A percentile compares a stretch with the other conserved stretches of the same genome.
Conservation (phyloP, 2,797 vertebrate species). For the Urocyon cinereoargenteus region DNA sequence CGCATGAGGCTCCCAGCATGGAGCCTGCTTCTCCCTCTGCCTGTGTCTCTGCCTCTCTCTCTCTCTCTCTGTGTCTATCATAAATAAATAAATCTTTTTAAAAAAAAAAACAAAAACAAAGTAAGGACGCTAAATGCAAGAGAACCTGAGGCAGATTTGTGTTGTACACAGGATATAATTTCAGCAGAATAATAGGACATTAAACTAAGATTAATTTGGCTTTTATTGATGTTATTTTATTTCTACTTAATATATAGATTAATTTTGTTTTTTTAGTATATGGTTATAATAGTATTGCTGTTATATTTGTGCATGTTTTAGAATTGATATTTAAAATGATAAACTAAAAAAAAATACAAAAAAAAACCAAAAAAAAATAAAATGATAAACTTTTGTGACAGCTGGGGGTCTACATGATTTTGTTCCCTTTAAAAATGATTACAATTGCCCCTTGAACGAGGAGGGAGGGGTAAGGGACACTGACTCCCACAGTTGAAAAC, state of each 20-base stretch:
- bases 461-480: background rate
- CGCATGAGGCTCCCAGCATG: no score
- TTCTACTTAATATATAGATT: slow-evolving; percentile 16
- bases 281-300: background rate
- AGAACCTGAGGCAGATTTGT: background rate
- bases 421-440: background rate
- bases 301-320: slow-evolving; percentile 4
- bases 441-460: background rate
- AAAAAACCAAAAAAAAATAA: no score
- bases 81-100: no score
- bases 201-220: background rate
- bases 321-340: background rate
- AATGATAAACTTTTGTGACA: slow-evolving; percentile 10
- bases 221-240: slow-evolving; percentile 44
- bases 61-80: no score
- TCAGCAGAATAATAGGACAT: background rate
- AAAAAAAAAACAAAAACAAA: background rate
- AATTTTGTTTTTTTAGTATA: slow-evolving; percentile 7
- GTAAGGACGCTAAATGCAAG: background rate
- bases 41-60: no score
- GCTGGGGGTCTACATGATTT: background rate
- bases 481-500: background rate
- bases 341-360: no score
- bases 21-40: no score
- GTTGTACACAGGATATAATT: background rate